Base-by-base conservation (phyloP, 2,113 vertebrate species). In the Microtus richardsoni region DNA sequence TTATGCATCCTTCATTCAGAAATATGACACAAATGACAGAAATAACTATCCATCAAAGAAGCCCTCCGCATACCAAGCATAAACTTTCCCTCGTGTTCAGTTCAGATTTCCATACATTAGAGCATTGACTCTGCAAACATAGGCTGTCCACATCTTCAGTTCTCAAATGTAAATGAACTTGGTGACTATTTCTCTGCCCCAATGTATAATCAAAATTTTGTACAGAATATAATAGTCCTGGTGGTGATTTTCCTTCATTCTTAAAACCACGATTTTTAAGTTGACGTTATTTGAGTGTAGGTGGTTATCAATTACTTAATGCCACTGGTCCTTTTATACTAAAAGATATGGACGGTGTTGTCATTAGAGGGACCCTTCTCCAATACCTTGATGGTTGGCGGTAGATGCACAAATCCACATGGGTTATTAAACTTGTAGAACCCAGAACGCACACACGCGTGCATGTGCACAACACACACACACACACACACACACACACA, bases 11-110 rank as follows among this genome's bases (percentile, higher is more conserved):
- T 79, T 95, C 77, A 93, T 89, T 92, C 86, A 93, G 79, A 91
- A 95, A 93, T 62, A 88, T 8, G 88, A 44, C 88, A 8, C 82
- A 95, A 90, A 88, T 73, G 16, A 91, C 39, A 96, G 70, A 68
- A 75, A 88, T 75, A 68, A 58, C 39, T 60, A 77, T 71, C 66
- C 79, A 68, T 73, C n/a, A 78, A 70, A 80, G 64, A 96, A 96
- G 54, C 30, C 10, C 19, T 17, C 80, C 74, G 41, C 47, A 83
- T 83, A 28, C 26, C 41, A 74, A 21, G 10, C 4, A 2, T 17
- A 39, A 36, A 26, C 21, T 62, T 52, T 68, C 73, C 13, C 41
- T 39, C 10, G 2, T 13, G 47, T 16, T 47, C 60, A 60, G 39
- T 19, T 86, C 44, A 17, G 11, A 33, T 47, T 41, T 79, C 58